Conservation (phyloP, 2,797 vertebrate species). For the Gymnothorax reevesii region DNA sequence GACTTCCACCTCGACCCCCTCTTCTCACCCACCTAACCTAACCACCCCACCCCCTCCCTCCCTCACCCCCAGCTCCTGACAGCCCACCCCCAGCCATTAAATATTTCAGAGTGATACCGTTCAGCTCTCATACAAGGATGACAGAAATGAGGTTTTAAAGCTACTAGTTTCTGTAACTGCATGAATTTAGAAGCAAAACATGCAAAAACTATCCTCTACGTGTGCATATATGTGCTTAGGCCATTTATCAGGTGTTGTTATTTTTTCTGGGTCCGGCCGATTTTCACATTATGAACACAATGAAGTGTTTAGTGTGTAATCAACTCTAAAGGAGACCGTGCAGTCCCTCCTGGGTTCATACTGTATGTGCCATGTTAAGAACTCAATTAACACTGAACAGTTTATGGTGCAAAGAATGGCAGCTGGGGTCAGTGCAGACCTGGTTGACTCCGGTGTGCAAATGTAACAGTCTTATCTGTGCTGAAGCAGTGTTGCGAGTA, state of each 20-base stretch:
- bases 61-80: conserved; percentile 53
- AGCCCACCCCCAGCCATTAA: conserved; percentile 65
- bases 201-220: neutral
- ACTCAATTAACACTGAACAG: too few species aligned
- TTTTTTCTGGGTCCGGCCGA: neutral
- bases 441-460: neutral
- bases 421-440: neutral
- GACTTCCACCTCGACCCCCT: conserved; percentile 68
- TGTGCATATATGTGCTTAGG: too few species aligned
- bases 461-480: neutral
- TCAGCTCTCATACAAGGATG: conserved; percentile 72
- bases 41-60: conserved; percentile 53
- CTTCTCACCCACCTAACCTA: conserved; percentile 56
- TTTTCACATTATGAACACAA: neutral
- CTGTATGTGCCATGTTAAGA: too few species aligned
- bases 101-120: conserved; percentile 76
- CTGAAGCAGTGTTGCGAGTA: neutral
- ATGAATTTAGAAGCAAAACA: neutral
- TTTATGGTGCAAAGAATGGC: neutral
- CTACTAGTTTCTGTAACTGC: neutral
- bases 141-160: conserved; percentile 64
- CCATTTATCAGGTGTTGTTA: neutral
- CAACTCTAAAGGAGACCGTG: too few species aligned
- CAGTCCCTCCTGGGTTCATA: too few species aligned
- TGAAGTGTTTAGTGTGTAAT: too few species aligned